Conservation (phyloP, 2,888 invertebrate genomes). For the Aromia moschata region DNA sequence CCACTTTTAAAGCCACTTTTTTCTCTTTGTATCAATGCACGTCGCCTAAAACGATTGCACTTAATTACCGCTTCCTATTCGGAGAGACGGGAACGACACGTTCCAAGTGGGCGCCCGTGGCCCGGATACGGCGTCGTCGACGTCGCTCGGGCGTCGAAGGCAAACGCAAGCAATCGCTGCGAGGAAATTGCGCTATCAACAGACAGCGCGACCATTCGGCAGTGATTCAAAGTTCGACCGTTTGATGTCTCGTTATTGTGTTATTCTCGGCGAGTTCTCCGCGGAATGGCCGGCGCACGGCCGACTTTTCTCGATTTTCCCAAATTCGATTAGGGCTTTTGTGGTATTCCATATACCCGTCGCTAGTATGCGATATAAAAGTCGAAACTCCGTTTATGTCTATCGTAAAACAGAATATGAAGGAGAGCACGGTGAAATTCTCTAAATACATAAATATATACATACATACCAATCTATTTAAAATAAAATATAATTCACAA, state of each 20-base stretch:
- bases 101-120: conserved; percentile 25
- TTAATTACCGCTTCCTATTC: conserved; percentile 21
- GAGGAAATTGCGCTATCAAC: conserved; percentile 35
- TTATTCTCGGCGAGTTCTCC: conserved; percentile 8
- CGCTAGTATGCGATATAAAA: not conserved
- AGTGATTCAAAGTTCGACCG: conserved; percentile 12
- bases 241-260: conserved; percentile 32
- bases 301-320: conserved; percentile 19
- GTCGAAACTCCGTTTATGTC: no score
- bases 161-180: conserved; percentile 28
- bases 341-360: not conserved
- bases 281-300: conserved; percentile 9
- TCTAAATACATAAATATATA: no score
- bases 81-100: conserved; percentile 14
- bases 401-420: no score
- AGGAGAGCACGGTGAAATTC: no score
- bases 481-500: no score
- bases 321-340: conserved; percentile 1
- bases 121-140: conserved; percentile 23
- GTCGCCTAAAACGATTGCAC: not conserved
- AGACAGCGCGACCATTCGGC: conserved; percentile 13
- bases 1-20: no score
- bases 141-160: conserved; percentile 12
- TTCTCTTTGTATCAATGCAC: no score
- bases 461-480: no score